Evolutionary conservation across 2,113 vertebrate genomes (phyloP), one percentile per base, ranked within the genome.

Genomic region (Dascyllus trimaculatus): DNA sequence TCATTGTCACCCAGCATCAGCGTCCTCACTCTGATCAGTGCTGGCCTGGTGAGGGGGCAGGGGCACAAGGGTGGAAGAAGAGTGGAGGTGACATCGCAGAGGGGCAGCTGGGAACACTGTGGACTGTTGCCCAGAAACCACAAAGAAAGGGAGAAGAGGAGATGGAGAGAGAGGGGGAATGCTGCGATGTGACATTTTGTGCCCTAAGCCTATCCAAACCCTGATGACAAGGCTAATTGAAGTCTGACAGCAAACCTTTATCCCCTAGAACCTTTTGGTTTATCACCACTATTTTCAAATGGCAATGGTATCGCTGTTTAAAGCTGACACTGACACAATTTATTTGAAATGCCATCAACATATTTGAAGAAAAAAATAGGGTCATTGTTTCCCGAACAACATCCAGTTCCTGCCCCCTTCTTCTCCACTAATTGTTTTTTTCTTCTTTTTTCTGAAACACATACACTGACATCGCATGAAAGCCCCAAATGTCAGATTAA

Each of bases 1-100:
- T 89, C 88, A 90, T 80, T 94, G 93, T 94, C 92, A 95, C 87
- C 78, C 52, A 72, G 80, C 66, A 92, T 93, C 88, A 92, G 74
- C 35, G 19, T 91, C 88, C 69, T 67, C 59, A 26, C 65, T 86
- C 57, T 1, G 61, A 85, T 89, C 79, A 80, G 80, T 40, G 35
- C 49, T 82, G 63, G 82, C 80, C 71, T 80, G 74, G 88, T 59
- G 38, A 69, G 84, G 76, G 86, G 88, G 82, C 81, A 85, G 65
- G 76, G 72, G 70, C 75, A 81, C 79, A 85, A 11, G 75, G 56
- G 78, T 87, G 71, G 87, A 93, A 87, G 60, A 66, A 91, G 85
- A 93, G 82, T 68, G 63, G 83, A 91, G 88, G 91, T 92, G 93
- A 94, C 92, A 93, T 81, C 56, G 53, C 83, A 88, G 77, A 74